phyloP scores from a whole-genome alignment of 1,140 invertebrate species.

The Caenorhabditis elegans region DNA sequence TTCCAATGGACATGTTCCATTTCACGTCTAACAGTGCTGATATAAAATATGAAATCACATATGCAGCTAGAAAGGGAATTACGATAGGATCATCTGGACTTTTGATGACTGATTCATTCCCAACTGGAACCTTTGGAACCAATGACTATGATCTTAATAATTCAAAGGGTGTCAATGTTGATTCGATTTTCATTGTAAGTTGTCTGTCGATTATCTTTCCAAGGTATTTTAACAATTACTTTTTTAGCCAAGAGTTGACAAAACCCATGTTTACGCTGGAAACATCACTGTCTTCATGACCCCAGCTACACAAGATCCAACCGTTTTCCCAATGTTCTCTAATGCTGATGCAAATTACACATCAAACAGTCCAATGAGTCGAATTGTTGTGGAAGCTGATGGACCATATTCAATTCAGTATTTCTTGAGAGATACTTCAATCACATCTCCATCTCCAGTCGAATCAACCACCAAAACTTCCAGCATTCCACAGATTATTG shows the following conservation, averaged over 20 bases:
- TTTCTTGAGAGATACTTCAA: background rate
- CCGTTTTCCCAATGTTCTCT: background rate
- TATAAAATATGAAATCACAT: background rate
- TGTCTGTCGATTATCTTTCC: background rate
- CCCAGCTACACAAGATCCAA: background rate
- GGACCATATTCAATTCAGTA: conserved; percentile 13
- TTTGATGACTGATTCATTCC: background rate
- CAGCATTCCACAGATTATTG: background rate
- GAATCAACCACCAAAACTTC: background rate
- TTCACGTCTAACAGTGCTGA: background rate
- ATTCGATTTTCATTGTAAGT: background rate
- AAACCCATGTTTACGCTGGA: background rate
- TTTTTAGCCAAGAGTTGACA: conserved; percentile 10
- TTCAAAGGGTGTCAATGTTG: background rate
- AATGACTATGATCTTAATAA: background rate
- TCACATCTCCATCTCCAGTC: conserved; percentile 15
- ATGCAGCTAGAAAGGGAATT: background rate
- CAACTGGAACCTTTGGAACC: background rate
- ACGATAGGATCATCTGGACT: background rate
- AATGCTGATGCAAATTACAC: background rate
- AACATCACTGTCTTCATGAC: background rate
- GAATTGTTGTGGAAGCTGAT: background rate
- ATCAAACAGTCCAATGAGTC: background rate
- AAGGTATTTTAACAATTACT: no score
- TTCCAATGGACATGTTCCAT: background rate